Conservation (phyloP, 2,113 vertebrate species). For the Andinoacara biseriatus region DNA sequence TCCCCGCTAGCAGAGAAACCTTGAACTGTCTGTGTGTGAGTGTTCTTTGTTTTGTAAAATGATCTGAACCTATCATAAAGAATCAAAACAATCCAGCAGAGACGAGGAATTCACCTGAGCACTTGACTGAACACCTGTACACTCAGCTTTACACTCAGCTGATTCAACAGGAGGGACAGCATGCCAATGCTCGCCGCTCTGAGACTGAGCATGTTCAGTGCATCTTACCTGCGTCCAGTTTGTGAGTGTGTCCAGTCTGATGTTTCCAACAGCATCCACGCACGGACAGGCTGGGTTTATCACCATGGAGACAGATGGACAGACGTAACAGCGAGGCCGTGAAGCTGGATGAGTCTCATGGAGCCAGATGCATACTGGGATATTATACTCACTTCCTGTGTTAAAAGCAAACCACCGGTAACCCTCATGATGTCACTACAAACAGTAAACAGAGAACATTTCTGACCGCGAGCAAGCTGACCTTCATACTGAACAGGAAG, state of each 20-base stretch:
- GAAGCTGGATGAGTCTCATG: slow-evolving; percentile 77
- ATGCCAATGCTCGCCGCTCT: no score
- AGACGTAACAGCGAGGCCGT: slow-evolving; percentile 76
- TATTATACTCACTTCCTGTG: slow-evolving; percentile 75
- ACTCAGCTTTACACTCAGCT: no score
- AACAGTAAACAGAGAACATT: background rate
- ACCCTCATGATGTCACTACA: background rate
- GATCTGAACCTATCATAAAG: no score
- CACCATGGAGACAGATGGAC: slow-evolving; percentile 72
- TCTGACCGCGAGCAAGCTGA: background rate
- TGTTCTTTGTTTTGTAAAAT: no score
- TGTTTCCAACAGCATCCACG: slow-evolving; percentile 67
- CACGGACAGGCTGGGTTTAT: slow-evolving; percentile 75
- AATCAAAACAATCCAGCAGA: no score
- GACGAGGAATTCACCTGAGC: no score
- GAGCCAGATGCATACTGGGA: slow-evolving; percentile 82
- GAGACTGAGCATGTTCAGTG: background rate
- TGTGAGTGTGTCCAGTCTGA: slow-evolving; percentile 63
- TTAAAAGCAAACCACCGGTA: background rate
- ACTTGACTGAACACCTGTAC: no score
- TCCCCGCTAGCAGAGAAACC: no score
- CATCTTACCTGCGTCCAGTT: slow-evolving; percentile 75
- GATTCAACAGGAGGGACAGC: no score
- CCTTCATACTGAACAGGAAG: slow-evolving; percentile 77
- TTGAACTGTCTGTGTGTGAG: no score